phyloP scores from a whole-genome alignment of 2,113 vertebrate species.

The Dipodomys spectabilis region DNA sequence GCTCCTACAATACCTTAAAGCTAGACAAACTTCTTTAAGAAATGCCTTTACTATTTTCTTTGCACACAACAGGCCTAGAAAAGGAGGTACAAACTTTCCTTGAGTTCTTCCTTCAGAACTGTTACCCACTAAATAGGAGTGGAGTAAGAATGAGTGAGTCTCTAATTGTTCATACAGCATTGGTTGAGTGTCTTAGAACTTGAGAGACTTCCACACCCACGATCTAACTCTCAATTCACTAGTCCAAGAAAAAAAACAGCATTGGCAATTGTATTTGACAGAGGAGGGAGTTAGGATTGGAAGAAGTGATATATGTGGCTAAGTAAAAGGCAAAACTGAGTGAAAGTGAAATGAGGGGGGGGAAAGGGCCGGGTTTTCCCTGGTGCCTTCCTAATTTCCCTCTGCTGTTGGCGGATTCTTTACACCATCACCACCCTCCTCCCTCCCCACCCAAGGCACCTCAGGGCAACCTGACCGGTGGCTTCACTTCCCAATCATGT shows the following conservation, averaged over 20 bases:
- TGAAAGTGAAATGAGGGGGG: neutral
- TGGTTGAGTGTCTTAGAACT: neutral
- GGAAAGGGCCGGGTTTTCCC: neutral
- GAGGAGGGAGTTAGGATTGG: neutral
- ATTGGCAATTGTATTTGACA: neutral
- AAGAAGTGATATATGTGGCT: neutral
- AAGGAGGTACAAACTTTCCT: neutral
- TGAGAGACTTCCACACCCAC: neutral
- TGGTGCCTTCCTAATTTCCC: neutral
- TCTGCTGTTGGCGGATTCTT: neutral
- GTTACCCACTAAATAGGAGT: neutral
- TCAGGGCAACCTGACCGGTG: neutral
- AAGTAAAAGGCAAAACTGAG: neutral
- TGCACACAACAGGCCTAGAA: neutral
- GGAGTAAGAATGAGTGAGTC: neutral
- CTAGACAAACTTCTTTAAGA: slow-evolving; percentile 39
- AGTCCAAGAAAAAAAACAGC: neutral
- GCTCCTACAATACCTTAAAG: neutral
- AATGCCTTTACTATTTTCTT: slow-evolving; percentile 9
- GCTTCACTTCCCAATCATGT: neutral
- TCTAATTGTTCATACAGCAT: neutral
- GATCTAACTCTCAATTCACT: neutral
- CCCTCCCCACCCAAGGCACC: neutral
- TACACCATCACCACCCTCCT: too few species aligned
- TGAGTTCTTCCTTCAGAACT: neutral